These are phyloP conservation scores for Caenorhabditis sp. DNA, from an alignment of 2,888 invertebrate species.

Conservation along the genomic window DNA sequence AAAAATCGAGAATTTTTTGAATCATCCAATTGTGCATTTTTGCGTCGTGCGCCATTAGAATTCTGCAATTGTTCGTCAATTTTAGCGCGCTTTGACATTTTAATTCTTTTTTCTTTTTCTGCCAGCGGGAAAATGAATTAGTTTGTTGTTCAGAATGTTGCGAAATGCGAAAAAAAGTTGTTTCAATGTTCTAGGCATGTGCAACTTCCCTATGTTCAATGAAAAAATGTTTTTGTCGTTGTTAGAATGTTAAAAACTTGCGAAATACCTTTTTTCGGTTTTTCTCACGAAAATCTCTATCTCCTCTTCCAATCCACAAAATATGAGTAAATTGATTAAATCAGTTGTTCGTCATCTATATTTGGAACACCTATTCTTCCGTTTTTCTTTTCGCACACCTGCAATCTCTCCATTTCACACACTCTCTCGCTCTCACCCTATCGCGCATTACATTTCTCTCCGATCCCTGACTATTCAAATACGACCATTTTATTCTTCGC, in stretches of 20 bases:
- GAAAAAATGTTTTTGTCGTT: background rate
- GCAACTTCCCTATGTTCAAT: no score
- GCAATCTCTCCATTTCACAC: background rate
- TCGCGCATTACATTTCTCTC: no score
- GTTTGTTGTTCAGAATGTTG: background rate
- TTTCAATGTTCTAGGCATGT: no score
- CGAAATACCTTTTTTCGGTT: background rate
- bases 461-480: background rate
- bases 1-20: background rate
- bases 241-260: no score
- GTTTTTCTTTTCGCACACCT: background rate
- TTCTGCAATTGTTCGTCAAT: conserved; percentile 23
- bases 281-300: no score
- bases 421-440: background rate
- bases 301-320: background rate
- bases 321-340: background rate
- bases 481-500: background rate
- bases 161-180: no score
- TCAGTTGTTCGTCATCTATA: background rate
- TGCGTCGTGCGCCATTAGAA: background rate
- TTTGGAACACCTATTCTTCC: background rate
- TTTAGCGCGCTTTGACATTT: conserved; percentile 6
- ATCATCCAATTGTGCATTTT: background rate
- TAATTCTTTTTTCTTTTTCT: conserved; percentile 18
- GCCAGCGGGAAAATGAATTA: background rate